A percentile compares a stretch with the other conserved stretches of the same genome.
Conservation (phyloP, 1,140 invertebrate genomes). For the Andricus grossulariae region DNA sequence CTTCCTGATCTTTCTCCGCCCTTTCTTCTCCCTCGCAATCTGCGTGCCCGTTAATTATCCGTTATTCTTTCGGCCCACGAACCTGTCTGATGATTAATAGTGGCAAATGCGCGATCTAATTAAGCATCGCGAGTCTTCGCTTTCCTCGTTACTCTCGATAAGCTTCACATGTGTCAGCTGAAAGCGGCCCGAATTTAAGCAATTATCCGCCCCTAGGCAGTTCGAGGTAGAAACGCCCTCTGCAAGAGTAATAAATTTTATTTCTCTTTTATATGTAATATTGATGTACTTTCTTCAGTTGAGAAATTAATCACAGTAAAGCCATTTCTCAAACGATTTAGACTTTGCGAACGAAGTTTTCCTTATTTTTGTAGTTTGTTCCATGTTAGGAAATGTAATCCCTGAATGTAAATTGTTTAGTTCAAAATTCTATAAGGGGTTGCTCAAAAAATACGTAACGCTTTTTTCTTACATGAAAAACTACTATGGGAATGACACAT, state of each 20-base stretch:
- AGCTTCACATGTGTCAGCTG: neutral
- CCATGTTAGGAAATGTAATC: no score
- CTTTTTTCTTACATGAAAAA: no score
- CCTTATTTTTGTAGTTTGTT: no score
- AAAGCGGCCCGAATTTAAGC: slow-evolving; percentile 11
- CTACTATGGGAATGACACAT: no score
- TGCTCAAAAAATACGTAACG: no score
- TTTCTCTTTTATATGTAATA: neutral
- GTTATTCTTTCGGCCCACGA: slow-evolving; percentile 44
- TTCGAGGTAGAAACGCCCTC: slow-evolving; percentile 9
- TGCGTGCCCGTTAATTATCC: slow-evolving; percentile 49
- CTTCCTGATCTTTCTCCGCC: slow-evolving; percentile 29
- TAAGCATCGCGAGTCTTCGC: slow-evolving; percentile 17
- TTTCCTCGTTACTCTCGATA: slow-evolving; percentile 12
- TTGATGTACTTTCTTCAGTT: neutral
- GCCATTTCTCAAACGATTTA: no score
- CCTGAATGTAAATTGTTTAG: no score
- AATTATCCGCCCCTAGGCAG: slow-evolving; percentile 3
- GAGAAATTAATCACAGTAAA: neutral
- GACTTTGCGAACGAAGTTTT: no score
- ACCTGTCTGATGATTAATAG: slow-evolving; percentile 59
- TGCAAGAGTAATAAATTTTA: slow-evolving; percentile 4
- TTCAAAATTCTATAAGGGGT: no score
- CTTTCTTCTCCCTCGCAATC: slow-evolving; percentile 40
- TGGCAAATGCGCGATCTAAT: slow-evolving; percentile 54